phyloP scores from a whole-genome alignment of 2,888 invertebrate species.

The Ophonus ardosiacus region DNA sequence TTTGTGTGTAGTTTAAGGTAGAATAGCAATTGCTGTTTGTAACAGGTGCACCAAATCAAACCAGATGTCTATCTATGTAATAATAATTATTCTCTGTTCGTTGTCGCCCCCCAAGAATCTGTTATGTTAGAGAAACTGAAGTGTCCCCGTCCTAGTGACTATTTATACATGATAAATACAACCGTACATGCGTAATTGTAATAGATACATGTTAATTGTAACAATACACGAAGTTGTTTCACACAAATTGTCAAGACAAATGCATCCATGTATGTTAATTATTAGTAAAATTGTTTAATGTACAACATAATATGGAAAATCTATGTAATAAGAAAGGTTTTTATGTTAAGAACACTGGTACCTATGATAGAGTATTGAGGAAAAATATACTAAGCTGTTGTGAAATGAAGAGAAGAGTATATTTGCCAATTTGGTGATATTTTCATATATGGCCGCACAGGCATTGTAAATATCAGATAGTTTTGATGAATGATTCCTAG shows the following conservation, averaged over 20 bases:
- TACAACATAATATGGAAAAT: conserved; percentile 59
- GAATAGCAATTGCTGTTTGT: conserved; percentile 45
- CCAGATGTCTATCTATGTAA: conserved; percentile 9
- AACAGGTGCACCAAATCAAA: conserved; percentile 48
- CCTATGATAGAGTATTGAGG: conserved; percentile 60
- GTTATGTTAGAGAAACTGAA: conserved; percentile 28
- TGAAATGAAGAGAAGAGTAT: conserved; percentile 58
- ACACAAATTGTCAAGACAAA: conserved; percentile 46
- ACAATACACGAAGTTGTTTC: conserved; percentile 33
- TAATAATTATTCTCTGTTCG: conserved; percentile 40
- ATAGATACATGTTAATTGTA: conserved; percentile 50
- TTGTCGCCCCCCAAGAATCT: conserved; percentile 45
- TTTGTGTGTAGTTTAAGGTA: conserved; percentile 36
- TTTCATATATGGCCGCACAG: conserved; percentile 62
- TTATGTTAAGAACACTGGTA: conserved; percentile 61
- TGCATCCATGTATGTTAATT: conserved; percentile 54
- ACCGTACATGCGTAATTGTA: conserved; percentile 21
- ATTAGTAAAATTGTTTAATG: conserved; percentile 62
- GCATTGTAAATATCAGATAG: conserved; percentile 62
- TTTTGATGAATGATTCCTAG: conserved; percentile 64
- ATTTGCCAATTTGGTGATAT: conserved; percentile 63
- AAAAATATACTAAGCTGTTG: conserved; percentile 59
- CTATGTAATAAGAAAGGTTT: conserved; percentile 61
- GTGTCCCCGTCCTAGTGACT: conserved; percentile 41
- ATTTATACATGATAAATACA: conserved; percentile 23